Percentiles rank a stretch among this genome's conserved stretches.
phyloP scores from a whole-genome alignment of 2,888 invertebrate genomes.

The Acronicta psi region DNA sequence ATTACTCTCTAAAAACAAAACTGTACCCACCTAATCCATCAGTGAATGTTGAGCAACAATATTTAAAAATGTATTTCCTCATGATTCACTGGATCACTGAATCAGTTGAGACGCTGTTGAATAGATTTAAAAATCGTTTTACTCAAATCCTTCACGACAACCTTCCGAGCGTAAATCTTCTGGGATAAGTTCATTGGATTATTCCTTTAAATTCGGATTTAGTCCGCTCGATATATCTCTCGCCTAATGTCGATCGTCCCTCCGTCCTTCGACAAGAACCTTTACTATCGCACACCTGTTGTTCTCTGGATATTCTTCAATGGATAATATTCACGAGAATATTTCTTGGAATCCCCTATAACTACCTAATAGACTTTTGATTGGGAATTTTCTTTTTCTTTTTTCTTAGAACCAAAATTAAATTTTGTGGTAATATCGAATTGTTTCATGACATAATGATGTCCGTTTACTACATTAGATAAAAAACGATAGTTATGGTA shows the following conservation, averaged over 20 bases:
- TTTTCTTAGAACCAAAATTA: too few relatives aligned
- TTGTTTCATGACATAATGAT: too few relatives aligned
- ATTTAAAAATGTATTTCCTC: too few relatives aligned
- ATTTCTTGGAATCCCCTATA: background rate
- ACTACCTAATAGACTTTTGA: background rate
- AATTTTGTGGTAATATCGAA: too few relatives aligned
- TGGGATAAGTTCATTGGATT: conserved; percentile 34
- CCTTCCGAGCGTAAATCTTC: conserved; percentile 43
- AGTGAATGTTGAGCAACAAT: too few relatives aligned
- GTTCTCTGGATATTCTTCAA: conserved; percentile 30
- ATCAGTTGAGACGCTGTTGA: conserved; percentile 14
- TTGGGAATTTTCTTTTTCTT: too few relatives aligned
- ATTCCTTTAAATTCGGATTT: conserved; percentile 42
- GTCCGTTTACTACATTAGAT: too few relatives aligned
- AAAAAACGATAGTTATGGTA: too few relatives aligned
- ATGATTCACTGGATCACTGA: too few relatives aligned
- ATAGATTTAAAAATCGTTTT: conserved; percentile 36
- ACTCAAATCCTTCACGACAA: conserved; percentile 36
- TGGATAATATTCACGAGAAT: conserved; percentile 3
- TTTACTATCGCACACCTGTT: conserved; percentile 57
- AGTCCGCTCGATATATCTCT: conserved; percentile 28
- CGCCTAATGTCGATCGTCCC: conserved; percentile 23
- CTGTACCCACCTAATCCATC: too few relatives aligned
- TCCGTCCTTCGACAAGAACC: conserved; percentile 37
- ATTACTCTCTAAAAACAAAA: too few relatives aligned